Conservation (phyloP, 2,888 invertebrate species). For the Pristionchus fissidentatus region DNA sequence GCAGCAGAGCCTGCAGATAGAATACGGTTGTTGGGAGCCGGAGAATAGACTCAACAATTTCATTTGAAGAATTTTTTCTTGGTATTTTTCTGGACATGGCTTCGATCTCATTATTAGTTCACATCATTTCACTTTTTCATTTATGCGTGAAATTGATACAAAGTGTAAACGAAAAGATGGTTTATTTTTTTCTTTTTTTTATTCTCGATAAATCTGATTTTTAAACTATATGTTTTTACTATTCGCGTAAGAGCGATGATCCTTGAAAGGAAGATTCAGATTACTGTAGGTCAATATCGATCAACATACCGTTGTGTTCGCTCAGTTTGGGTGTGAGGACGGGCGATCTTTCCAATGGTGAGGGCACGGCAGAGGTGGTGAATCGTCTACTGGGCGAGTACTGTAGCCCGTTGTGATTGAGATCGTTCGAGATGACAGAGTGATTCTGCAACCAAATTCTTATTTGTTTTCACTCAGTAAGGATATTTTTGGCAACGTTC, state of each 20-base stretch:
- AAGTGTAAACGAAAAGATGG: no score
- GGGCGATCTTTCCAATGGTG: not conserved
- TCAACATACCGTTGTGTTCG: not conserved
- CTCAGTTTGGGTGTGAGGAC: conserved; percentile 6
- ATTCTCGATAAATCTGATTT: no score
- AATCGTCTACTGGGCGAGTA: not conserved
- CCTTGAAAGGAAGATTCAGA: not conserved
- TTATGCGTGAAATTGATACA: no score
- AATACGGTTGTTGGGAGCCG: no score
- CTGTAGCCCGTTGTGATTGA: conserved; percentile 33
- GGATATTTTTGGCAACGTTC: no score
- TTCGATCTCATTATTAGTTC: no score
- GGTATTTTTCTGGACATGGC: not conserved
- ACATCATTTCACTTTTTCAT: no score
- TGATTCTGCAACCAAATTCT: not conserved
- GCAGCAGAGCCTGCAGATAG: not conserved
- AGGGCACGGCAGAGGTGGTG: conserved; percentile 8
- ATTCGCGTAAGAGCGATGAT: not conserved
- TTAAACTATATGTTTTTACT: no score
- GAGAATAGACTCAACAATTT: no score
- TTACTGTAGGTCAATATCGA: no score
- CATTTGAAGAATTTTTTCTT: not conserved
- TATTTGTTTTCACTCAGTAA: no score
- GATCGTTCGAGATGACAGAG: not conserved
- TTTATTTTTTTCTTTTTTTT: no score